A percentile compares a stretch with the other conserved stretches of the same genome.
Conservation (phyloP, 2,888 invertebrate genomes). For the Noctua fimbriata region DNA sequence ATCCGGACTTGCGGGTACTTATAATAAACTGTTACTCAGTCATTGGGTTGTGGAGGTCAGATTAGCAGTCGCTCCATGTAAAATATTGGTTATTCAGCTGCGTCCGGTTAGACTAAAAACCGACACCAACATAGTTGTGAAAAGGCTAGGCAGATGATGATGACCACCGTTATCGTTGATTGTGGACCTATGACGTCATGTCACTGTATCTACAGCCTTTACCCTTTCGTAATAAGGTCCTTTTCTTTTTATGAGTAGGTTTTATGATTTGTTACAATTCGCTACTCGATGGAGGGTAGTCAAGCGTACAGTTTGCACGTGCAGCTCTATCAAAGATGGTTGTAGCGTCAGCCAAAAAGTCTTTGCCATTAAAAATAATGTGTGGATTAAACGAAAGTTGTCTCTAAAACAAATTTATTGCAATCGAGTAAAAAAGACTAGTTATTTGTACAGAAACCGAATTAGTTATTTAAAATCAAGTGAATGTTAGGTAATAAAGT, state of each 20-base stretch:
- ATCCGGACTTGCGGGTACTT: too few relatives aligned
- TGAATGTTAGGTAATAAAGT: neutral
- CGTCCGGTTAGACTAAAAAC: neutral
- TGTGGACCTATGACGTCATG: neutral
- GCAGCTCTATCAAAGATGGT: slow-evolving; percentile 15
- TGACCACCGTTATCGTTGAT: neutral
- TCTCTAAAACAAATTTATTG: neutral
- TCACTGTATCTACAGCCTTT: neutral
- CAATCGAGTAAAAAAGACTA: neutral
- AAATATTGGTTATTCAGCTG: neutral
- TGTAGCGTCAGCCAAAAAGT: slow-evolving; percentile 14
- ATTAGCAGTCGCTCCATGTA: neutral
- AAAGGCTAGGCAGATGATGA: neutral
- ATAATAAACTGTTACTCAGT: too few relatives aligned
- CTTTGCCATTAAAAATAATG: neutral
- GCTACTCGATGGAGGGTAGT: neutral
- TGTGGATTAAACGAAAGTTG: neutral
- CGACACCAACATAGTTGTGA: neutral
- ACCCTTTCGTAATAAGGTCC: neutral
- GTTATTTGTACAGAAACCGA: neutral
- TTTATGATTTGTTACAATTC: slow-evolving; percentile 3
- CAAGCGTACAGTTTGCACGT: slow-evolving; percentile 17
- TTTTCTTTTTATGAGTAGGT: neutral
- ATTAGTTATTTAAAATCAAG: neutral
- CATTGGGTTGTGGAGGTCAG: too few relatives aligned